These are phyloP conservation scores for Agonum fuliginosum DNA, from an alignment of 2,888 invertebrate genomes.

Conservation along the genomic window DNA sequence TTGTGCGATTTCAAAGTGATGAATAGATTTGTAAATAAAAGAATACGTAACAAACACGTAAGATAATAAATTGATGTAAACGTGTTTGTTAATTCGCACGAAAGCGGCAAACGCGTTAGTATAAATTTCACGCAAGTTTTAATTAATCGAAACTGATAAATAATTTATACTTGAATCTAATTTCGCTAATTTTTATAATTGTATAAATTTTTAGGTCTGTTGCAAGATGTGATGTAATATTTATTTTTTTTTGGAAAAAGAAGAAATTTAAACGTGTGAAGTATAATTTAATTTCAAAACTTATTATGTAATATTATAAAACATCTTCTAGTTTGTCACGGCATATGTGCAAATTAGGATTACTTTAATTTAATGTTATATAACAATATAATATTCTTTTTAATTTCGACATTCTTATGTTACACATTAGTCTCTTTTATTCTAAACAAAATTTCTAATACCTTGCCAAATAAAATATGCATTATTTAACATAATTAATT, in stretches of 20 bases:
- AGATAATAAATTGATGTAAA: conserved; percentile 19
- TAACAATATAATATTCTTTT: conserved; percentile 10
- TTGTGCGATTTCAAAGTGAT: neutral
- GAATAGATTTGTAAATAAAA: conserved; percentile 31
- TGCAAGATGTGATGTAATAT: neutral
- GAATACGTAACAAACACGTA: conserved; percentile 13
- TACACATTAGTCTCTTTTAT: neutral
- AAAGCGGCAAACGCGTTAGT: neutral
- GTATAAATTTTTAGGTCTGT: neutral
- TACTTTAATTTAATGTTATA: conserved; percentile 3
- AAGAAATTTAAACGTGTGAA: conserved; percentile 5
- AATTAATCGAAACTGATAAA: conserved; percentile 4
- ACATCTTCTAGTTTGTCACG: conserved; percentile 6
- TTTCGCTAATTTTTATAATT: conserved; percentile 12
- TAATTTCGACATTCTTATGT: neutral
- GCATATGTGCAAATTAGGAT: neutral
- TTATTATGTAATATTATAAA: conserved; percentile 1
- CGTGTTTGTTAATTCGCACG: conserved; percentile 13
- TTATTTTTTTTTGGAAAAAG: neutral
- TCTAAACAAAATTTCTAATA: neutral
- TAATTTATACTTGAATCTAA: conserved; percentile 13
- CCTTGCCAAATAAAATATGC: conserved; percentile 8
- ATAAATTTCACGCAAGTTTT: conserved; percentile 13
- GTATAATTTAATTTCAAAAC: conserved; percentile 1
- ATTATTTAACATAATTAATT: neutral